Base-by-base conservation (phyloP, 1,140 invertebrate species). In the Glomeris maerens region DNA sequence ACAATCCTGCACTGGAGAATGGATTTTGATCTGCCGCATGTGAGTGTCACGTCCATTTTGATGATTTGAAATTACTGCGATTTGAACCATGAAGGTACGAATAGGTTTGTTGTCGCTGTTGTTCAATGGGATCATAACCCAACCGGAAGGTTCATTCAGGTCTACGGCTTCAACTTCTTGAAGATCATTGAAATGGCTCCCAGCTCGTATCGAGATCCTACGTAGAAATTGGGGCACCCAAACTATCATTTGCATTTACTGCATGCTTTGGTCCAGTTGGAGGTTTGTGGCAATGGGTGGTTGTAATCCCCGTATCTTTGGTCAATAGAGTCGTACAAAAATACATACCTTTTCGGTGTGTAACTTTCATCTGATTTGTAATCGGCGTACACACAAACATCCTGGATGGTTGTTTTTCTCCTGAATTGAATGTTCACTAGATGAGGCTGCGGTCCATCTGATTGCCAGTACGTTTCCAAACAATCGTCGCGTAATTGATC, bases 321-420 rank as follows among this genome's bases (percentile, higher is more conserved):
- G 21, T n/a, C n/a, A n/a, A n/a, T n/a, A n/a, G 46, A 23, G 10
- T 21, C 7, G 29, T 25, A 48, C 14, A 48, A 22, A 44, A 49
- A 31, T 55, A 49, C 45, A 59, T 63, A 80, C 80, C 78, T 80
- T 56, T 85, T 92, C 0, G 95, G 95, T 1, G 95, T 98, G 61
- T 99, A 99, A 65, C 92, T 96, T 71, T 99, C 95, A 73, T 99
- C 95, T 14, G 94, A 66, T 68, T 97, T 98, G 64, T 90, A 98
- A 68, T 99, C 93, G 0, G 91, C 91, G 64, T 96, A 98, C 49
- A 98, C 84, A 63, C 88, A 94, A 50, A 99, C 85, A 68, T 96
- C 87, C 52, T 84, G 79, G 17, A 99, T 83, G 29, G 89, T 91
- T 1, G 89, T 98, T 71, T 98, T 96, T 58, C 84, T 76, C 56